phyloP scores from a whole-genome alignment of 2,113 vertebrate genomes.

The Chloebia gouldiae region DNA sequence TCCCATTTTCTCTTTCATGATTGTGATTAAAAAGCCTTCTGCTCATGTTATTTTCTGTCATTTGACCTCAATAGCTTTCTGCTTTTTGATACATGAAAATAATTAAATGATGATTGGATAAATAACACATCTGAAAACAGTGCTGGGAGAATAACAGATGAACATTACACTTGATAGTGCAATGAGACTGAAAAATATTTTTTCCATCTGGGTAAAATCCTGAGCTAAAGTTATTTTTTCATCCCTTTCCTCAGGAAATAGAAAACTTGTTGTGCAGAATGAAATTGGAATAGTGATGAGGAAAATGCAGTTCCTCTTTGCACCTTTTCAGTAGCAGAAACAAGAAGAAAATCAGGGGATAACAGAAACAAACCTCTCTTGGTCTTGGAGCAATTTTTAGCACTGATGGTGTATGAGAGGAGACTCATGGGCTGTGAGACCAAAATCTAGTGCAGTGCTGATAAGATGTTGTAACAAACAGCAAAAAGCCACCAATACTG shows the following conservation, averaged over 20 bases:
- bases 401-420: not conserved
- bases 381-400: conserved; percentile 1
- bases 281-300: not conserved
- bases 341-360: not conserved
- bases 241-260: not conserved
- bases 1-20: not conserved
- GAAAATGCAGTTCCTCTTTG: not conserved
- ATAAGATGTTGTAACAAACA: not conserved
- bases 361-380: conserved; percentile 3
- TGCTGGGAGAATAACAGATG: not conserved
- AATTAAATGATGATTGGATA: conserved; percentile 24
- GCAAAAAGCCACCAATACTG: not conserved
- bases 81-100: conserved; percentile 15
- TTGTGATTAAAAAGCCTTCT: conserved; percentile 20
- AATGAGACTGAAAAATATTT: not conserved
- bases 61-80: conserved; percentile 1
- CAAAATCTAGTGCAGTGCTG: not conserved
- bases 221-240: not conserved
- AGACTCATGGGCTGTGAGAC: not conserved
- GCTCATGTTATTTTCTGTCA: not conserved
- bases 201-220: not conserved
- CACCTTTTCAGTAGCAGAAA: not conserved
- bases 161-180: not conserved
- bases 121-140: conserved; percentile 13
- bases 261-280: not conserved